Conservation (phyloP, 1,140 invertebrate species). For the Ceratina calcarata region DNA sequence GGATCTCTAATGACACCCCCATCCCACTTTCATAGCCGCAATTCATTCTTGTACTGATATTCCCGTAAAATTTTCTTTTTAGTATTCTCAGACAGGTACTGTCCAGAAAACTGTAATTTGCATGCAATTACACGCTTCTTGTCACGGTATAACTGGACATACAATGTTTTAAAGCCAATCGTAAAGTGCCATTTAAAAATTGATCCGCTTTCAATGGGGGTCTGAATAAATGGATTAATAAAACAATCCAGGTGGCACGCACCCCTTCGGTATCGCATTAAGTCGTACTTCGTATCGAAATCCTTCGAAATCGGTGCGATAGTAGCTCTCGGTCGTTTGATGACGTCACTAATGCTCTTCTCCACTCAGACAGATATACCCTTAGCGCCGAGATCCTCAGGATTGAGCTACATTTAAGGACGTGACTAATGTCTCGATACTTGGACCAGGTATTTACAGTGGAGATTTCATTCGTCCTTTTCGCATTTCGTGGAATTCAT, state of each 20-base stretch:
- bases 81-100: slow-evolving; percentile 2
- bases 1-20: slow-evolving; percentile 73
- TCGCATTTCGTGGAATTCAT: slow-evolving; percentile 39
- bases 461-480: slow-evolving; percentile 14
- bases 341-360: slow-evolving; percentile 21
- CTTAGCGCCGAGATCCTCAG: background rate
- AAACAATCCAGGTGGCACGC: background rate
- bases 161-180: background rate
- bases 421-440: slow-evolving; percentile 66
- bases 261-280: slow-evolving; percentile 4
- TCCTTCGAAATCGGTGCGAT: slow-evolving; percentile 12
- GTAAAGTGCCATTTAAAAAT: background rate
- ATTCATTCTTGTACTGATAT: slow-evolving; percentile 62
- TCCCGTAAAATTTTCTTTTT: slow-evolving; percentile 56
- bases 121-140: background rate
- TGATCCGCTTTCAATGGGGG: background rate
- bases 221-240: slow-evolving; percentile 36
- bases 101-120: slow-evolving; percentile 1
- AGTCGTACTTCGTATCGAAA: background rate
- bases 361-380: slow-evolving; percentile 1
- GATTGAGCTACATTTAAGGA: slow-evolving; percentile 65
- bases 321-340: background rate
- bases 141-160: background rate
- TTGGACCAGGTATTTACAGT: slow-evolving; percentile 45
- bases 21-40: slow-evolving; percentile 60